Percentiles rank a stretch among this genome's conserved stretches.
Conservation (phyloP, 2,888 invertebrate genomes). For the Amitus sp. region DNA sequence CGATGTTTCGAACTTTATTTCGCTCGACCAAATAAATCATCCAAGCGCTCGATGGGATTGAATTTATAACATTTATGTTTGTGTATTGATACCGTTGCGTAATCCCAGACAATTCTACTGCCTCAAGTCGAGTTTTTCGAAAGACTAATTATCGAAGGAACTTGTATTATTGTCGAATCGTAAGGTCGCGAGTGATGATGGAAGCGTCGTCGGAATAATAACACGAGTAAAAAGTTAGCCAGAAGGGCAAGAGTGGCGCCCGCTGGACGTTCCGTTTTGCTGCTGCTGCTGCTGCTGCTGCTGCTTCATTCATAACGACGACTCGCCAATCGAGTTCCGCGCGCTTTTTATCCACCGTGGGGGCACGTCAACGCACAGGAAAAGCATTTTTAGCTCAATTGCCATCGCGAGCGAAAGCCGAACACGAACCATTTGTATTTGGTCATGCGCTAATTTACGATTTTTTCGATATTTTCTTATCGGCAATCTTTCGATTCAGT, state of each 20-base stretch:
- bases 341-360: slow-evolving; percentile 40
- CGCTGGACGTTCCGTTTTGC: slow-evolving; percentile 55
- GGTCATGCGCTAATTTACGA: no score
- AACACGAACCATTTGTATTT: no score
- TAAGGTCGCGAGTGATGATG: no score
- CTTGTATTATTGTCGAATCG: no score
- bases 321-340: slow-evolving; percentile 44
- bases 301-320: slow-evolving; percentile 48
- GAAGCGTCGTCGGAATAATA: slow-evolving; percentile 30
- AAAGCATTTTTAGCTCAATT: slow-evolving; percentile 40
- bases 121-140: slow-evolving; percentile 6
- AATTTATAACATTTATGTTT: no score
- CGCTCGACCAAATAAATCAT: no score
- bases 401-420: no score
- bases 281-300: slow-evolving; percentile 35
- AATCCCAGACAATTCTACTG: slow-evolving; percentile 27
- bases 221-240: slow-evolving; percentile 52
- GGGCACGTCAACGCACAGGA: slow-evolving; percentile 42
- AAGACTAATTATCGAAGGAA: not conserved
- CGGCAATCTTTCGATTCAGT: no score
- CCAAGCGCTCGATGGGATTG: no score
- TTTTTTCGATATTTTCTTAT: no score
- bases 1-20: no score
- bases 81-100: slow-evolving; percentile 38
- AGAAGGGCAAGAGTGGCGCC: slow-evolving; percentile 56